A percentile compares a stretch with the other conserved stretches of the same genome.
Evolutionary conservation across 1,140 invertebrate species (phyloP).

Genomic region (Drosophila lacteicornis): DNA sequence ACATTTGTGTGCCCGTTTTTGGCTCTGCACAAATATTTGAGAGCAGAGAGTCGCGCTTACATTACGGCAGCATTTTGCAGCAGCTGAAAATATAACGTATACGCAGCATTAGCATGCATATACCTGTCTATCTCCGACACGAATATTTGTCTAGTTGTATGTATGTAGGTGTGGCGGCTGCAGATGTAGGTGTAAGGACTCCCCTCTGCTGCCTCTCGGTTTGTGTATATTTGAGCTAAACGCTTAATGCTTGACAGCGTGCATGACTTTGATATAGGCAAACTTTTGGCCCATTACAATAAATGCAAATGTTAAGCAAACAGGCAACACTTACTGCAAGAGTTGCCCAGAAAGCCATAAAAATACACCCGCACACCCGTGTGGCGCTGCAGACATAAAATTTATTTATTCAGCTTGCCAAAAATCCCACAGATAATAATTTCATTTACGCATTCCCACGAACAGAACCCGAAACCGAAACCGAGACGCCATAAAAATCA

Average conservation of each 20-base stretch:
- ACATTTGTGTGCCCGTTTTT: conserved; percentile 78
- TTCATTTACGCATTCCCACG: conserved; percentile 64
- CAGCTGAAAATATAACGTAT: conserved; percentile 79
- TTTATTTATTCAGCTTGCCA: conserved; percentile 63
- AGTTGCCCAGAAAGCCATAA: conserved; percentile 42
- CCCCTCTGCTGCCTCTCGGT: neutral
- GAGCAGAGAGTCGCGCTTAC: conserved; percentile 62
- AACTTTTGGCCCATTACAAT: conserved; percentile 75
- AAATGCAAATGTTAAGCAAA: conserved; percentile 71
- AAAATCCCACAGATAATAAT: conserved; percentile 76
- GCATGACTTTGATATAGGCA: conserved; percentile 69
- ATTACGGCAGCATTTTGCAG: conserved; percentile 64
- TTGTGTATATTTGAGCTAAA: conserved; percentile 35
- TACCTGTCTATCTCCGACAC: conserved; percentile 40
- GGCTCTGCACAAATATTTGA: conserved; percentile 77
- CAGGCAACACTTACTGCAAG: conserved; percentile 30
- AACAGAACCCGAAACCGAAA: conserved; percentile 18
- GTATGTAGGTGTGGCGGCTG: conserved; percentile 5
- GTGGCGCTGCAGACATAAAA: conserved; percentile 16
- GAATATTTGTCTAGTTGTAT: conserved; percentile 19
- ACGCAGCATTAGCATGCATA: conserved; percentile 79
- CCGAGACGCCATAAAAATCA: conserved; percentile 57
- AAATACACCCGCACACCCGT: conserved; percentile 36
- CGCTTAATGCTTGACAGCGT: conserved; percentile 76
- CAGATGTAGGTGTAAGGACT: conserved; percentile 26